Percentiles rank a stretch among this genome's conserved stretches.
Evolutionary conservation across 2,113 vertebrate genomes (phyloP).

Genomic region (Thomomys bottae): DNA sequence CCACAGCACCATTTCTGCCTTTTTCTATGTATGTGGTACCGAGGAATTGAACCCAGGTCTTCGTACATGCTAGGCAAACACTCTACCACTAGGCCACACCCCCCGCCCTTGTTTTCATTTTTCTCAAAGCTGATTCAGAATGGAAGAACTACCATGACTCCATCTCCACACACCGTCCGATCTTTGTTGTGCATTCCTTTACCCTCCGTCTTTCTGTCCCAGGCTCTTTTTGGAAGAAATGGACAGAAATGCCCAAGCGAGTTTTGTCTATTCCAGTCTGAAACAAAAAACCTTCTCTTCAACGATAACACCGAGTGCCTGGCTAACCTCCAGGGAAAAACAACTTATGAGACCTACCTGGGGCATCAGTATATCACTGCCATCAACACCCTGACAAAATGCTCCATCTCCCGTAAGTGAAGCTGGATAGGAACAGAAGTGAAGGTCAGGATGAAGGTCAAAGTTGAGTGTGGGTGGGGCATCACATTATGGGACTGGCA

Average conservation of each 20-base stretch:
- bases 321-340: conserved; percentile 58
- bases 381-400: conserved; percentile 74
- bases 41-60: too few relatives aligned
- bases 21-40: too few relatives aligned
- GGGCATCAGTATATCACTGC: conserved; percentile 77
- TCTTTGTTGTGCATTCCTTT: neutral
- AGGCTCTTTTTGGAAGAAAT: conserved; percentile 79
- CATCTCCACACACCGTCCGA: accelerated
- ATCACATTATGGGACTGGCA: neutral
- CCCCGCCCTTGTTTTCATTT: neutral
- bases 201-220: neutral
- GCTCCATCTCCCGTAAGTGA: conserved; percentile 82
- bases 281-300: conserved; percentile 85
- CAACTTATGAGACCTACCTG: conserved; percentile 67
- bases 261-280: conserved; percentile 82
- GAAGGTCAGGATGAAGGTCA: neutral
- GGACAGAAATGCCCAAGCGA: neutral
- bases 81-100: too few relatives aligned
- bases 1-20: too few relatives aligned
- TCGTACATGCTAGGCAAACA: too few relatives aligned
- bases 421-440: accelerated
- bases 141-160: neutral
- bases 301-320: conserved; percentile 85
- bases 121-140: neutral
- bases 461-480: neutral